Evolutionary conservation across 2,888 invertebrate genomes (phyloP).

Genomic region (Cephonodes hylas): DNA sequence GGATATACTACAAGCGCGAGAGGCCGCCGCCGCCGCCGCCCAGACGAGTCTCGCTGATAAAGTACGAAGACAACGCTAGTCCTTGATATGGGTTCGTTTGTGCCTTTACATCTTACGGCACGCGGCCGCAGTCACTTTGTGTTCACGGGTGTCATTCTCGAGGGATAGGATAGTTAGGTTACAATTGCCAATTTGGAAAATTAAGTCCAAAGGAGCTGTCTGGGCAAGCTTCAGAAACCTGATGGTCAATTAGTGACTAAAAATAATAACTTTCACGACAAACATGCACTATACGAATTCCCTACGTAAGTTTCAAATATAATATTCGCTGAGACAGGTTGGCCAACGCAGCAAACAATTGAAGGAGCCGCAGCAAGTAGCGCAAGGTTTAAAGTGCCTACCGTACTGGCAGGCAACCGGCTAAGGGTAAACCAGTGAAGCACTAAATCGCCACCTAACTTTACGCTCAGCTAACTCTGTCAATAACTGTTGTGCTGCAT

Average conservation of each 20-base stretch:
- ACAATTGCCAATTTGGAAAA: neutral
- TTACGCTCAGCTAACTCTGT: constrained; percentile 2
- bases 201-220: too few relatives aligned
- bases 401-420: too few relatives aligned
- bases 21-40: constrained; percentile 69
- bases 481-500: constrained; percentile 2
- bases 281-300: too few relatives aligned
- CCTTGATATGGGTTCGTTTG: constrained; percentile 55
- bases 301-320: too few relatives aligned
- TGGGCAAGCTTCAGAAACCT: too few relatives aligned
- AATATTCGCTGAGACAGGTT: too few relatives aligned
- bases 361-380: too few relatives aligned
- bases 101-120: constrained; percentile 23
- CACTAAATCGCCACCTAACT: constrained; percentile 4
- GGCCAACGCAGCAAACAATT: too few relatives aligned
- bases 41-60: constrained; percentile 58
- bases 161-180: neutral
- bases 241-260: neutral
- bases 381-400: too few relatives aligned
- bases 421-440: constrained; percentile 1
- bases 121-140: neutral
- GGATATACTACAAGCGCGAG: constrained; percentile 45
- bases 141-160: neutral
- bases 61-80: constrained; percentile 55
- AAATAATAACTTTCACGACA: neutral